Evolutionary conservation across 2,888 invertebrate genomes (phyloP).

Genomic region (Meteorus cinctellus): DNA sequence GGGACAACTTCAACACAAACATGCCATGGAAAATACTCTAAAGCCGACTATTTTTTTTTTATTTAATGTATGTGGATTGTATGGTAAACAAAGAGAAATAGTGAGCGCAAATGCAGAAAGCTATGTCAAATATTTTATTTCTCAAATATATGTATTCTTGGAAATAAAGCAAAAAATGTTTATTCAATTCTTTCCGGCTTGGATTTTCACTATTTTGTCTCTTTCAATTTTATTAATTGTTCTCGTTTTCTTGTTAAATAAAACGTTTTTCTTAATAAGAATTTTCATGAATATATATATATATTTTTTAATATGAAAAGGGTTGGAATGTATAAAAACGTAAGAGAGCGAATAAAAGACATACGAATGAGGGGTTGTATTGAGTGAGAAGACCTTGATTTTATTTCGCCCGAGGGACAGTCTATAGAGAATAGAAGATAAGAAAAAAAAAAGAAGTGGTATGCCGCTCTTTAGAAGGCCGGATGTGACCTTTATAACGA

Average conservation of each 20-base stretch:
- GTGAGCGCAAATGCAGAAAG: not conserved
- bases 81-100: not conserved
- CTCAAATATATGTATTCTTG: not conserved
- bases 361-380: constrained; percentile 11
- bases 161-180: not conserved
- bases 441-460: not conserved
- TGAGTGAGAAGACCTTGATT: constrained; percentile 57
- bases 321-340: constrained; percentile 25
- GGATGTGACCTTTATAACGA: constrained; percentile 64
- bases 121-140: not conserved
- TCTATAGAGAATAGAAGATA: constrained; percentile 36
- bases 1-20: constrained; percentile 19
- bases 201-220: not conserved
- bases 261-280: not conserved
- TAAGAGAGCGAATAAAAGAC: constrained; percentile 14
- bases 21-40: constrained; percentile 25
- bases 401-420: constrained; percentile 63
- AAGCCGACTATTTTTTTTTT: constrained; percentile 35
- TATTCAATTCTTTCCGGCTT: not conserved
- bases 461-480: constrained; percentile 37
- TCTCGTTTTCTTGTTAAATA: no score
- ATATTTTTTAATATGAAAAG: not conserved
- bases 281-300: not conserved
- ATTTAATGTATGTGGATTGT: constrained; percentile 12
- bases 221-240: not conserved